Conservation (phyloP, 2,888 invertebrate genomes). For the Acanthosoma haemorrhoidale region DNA sequence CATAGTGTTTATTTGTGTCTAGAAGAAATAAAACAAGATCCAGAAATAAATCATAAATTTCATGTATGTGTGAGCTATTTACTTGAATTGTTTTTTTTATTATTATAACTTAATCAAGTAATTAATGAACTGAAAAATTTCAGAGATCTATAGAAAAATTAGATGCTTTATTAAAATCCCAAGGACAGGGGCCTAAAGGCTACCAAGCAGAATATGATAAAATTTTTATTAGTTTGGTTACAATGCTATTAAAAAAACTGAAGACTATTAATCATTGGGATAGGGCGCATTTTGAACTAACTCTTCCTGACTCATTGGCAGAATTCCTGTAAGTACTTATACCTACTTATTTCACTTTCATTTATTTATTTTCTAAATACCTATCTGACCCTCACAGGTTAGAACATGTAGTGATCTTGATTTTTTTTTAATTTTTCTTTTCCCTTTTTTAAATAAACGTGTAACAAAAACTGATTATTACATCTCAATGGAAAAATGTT, state of each 20-base stretch:
- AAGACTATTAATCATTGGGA: constrained; percentile 31
- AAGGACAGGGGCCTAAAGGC: constrained; percentile 46
- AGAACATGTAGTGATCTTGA: too few relatives aligned
- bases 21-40: constrained; percentile 57
- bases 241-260: constrained; percentile 32
- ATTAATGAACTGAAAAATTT: background rate
- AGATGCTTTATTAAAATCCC: constrained; percentile 28
- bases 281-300: constrained; percentile 24
- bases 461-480: too few relatives aligned
- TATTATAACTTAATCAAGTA: background rate
- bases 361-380: too few relatives aligned
- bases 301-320: constrained; percentile 41
- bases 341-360: background rate
- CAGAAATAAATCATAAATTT: constrained; percentile 45
- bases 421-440: too few relatives aligned
- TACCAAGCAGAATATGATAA: constrained; percentile 37
- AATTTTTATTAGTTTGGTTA: constrained; percentile 31
- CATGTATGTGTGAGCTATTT: constrained; percentile 20
- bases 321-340: constrained; percentile 43
- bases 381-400: too few relatives aligned
- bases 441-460: too few relatives aligned
- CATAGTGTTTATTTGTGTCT: constrained; percentile 57
- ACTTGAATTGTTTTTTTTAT: background rate
- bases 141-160: constrained; percentile 34
- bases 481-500: too few relatives aligned